A percentile compares a stretch with the other conserved stretches of the same genome.
Conservation (phyloP, 2,797 vertebrate species). For the Margarornis squamiger region DNA sequence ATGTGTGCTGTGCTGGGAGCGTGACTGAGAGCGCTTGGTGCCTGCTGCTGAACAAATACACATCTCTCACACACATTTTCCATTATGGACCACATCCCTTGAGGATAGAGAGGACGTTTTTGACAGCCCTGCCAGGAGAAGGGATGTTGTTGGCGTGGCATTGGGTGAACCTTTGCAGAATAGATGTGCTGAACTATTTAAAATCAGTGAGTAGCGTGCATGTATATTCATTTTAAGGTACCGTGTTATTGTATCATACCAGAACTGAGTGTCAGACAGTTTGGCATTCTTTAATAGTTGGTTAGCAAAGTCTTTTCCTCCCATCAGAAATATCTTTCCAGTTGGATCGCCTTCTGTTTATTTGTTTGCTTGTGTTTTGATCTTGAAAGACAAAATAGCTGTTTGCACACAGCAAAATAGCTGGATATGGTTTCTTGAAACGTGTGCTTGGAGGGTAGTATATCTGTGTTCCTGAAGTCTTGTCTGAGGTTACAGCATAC, state of each 20-base stretch:
- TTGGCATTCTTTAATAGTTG: constrained; percentile 24
- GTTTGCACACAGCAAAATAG: constrained; percentile 5
- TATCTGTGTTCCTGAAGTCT: background rate
- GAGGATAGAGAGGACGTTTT: background rate
- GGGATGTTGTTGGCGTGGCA: background rate
- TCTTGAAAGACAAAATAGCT: constrained; percentile 46
- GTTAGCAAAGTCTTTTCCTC: constrained; percentile 27
- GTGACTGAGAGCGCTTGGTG: background rate
- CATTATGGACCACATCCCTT: background rate
- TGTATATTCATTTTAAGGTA: background rate
- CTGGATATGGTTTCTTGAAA: constrained; percentile 1
- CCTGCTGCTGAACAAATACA: background rate
- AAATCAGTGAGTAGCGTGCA: background rate
- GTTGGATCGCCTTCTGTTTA: constrained; percentile 35
- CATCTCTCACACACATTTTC: background rate
- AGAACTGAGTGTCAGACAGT: constrained; percentile 12
- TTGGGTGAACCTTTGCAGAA: background rate
- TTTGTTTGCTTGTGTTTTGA: constrained; percentile 54
- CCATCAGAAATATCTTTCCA: constrained; percentile 37
- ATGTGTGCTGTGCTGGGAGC: background rate
- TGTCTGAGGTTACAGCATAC: background rate
- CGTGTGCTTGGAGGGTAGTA: background rate
- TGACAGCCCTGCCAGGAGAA: background rate
- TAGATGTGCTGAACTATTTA: background rate
- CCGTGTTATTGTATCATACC: background rate